These are phyloP conservation scores for Doryteuthis pealeii DNA, from an alignment of 1,140 invertebrate genomes.

Conservation along the genomic window DNA sequence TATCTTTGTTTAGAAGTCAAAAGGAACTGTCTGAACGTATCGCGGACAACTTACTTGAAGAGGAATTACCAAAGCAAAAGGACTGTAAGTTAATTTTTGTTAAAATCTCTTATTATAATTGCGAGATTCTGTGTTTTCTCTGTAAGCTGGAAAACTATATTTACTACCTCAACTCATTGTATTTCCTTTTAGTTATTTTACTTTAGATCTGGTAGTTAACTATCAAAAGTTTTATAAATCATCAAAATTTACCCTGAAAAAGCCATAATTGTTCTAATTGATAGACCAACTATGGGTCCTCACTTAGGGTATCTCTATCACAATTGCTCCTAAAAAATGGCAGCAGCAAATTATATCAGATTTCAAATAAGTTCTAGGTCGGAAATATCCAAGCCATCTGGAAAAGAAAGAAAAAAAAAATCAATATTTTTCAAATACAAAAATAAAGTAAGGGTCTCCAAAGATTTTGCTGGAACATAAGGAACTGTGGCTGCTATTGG, in stretches of 20 bases:
- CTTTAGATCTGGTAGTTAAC: too few species aligned
- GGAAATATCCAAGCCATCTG: slow-evolving; percentile 14
- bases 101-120: too few species aligned
- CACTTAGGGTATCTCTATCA: slow-evolving; percentile 35
- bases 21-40: not conserved
- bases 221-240: too few species aligned
- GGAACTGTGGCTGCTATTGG: too few species aligned
- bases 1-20: too few species aligned
- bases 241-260: slow-evolving; percentile 64
- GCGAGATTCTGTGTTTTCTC: too few species aligned
- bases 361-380: slow-evolving; percentile 8
- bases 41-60: not conserved
- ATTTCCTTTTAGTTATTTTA: too few species aligned
- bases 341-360: slow-evolving; percentile 20
- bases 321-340: not conserved
- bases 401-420: slow-evolving; percentile 16
- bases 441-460: too few species aligned
- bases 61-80: not conserved
- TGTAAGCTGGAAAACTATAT: too few species aligned
- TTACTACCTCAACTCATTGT: too few species aligned
- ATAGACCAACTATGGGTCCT: slow-evolving; percentile 61
- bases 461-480: too few species aligned
- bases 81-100: not conserved
- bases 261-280: slow-evolving; percentile 62
- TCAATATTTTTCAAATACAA: too few species aligned